Evolutionary conservation across 2,797 vertebrate species (phyloP).

Genomic region (Triplophysa bombifrons): DNA sequence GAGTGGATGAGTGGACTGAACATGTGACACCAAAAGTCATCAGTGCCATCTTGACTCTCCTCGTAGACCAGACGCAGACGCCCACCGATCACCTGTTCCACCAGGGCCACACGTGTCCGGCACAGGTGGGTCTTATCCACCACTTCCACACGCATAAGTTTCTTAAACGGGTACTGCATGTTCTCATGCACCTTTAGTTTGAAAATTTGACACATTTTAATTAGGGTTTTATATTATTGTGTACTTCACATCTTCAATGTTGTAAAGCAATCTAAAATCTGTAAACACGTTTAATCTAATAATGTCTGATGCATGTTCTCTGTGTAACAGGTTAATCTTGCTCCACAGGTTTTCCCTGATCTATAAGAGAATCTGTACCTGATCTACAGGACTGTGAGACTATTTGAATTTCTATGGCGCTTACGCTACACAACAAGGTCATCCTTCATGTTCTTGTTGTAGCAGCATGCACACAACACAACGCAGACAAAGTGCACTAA

Average conservation of each 20-base stretch:
- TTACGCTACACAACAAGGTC: too few relatives aligned
- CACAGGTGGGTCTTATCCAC: constrained; percentile 98
- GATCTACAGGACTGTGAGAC: too few relatives aligned
- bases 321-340: constrained; percentile 2
- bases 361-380: not conserved
- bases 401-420: too few relatives aligned
- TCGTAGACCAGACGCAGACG: constrained; percentile 92
- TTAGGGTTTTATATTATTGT: not conserved
- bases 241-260: not conserved
- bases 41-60: constrained; percentile 91
- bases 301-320: not conserved
- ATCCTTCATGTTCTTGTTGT: too few relatives aligned
- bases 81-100: constrained; percentile 94
- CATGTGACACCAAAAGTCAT: constrained; percentile 99
- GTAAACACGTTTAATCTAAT: not conserved
- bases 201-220: constrained; percentile 17
- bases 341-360: constrained; percentile 21
- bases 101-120: constrained; percentile 92
- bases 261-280: not conserved
- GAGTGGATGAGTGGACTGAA: constrained; percentile 95
- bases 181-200: constrained; percentile 88
- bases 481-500: too few relatives aligned
- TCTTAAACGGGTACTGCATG: constrained; percentile 96
- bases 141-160: constrained; percentile 97
- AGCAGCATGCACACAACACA: too few relatives aligned